Evolutionary conservation across 2,113 vertebrate species (phyloP).

Genomic region (Triplophysa siluroides): DNA sequence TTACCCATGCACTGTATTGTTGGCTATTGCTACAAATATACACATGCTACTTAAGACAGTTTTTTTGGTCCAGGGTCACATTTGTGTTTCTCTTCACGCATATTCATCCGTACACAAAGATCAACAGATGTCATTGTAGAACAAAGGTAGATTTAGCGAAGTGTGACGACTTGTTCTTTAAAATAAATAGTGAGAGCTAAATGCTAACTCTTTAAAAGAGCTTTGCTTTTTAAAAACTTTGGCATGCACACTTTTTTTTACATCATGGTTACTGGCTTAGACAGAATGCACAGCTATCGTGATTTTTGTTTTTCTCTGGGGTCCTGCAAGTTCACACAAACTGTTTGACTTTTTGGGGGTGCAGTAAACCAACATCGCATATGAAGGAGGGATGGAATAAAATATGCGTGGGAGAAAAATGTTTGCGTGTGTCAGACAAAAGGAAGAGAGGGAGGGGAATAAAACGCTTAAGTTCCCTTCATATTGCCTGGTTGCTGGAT

Average conservation of each 20-base stretch:
- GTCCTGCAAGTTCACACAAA: neutral
- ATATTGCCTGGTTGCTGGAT: conserved; percentile 22
- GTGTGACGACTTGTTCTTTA: neutral
- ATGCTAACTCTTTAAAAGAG: neutral
- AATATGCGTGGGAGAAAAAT: neutral
- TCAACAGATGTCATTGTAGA: neutral
- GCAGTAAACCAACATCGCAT: conserved; percentile 1
- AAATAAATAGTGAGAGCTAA: neutral
- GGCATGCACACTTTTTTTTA: neutral
- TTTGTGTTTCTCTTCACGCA: neutral
- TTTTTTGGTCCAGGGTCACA: no score
- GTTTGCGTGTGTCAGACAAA: neutral
- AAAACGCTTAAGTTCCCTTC: conserved; percentile 23
- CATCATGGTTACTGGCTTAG: neutral
- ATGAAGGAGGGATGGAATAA: conserved; percentile 10
- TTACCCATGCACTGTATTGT: no score
- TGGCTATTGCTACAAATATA: no score
- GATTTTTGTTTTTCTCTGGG: neutral
- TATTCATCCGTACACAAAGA: neutral
- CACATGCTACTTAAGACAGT: no score
- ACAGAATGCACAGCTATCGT: no score
- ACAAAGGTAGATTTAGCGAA: neutral
- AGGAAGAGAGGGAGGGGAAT: neutral
- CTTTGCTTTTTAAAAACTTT: neutral
- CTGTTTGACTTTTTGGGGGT: neutral